phyloP scores from a whole-genome alignment of 1,140 invertebrate genomes.

The Gonioctena quinquepunctata region DNA sequence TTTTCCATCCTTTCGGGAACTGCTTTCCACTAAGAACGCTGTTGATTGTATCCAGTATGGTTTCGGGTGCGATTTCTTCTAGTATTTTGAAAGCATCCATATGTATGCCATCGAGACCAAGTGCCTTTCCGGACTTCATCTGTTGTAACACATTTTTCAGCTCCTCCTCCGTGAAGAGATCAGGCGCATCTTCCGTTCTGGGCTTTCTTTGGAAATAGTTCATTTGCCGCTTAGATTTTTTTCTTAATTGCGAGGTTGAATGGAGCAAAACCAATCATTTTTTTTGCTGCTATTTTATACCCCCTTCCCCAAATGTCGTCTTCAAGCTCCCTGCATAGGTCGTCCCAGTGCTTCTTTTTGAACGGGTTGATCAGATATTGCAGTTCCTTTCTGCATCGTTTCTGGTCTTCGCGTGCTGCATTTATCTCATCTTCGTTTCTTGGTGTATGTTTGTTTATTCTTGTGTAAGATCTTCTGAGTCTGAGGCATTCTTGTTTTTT shows the following conservation, averaged over 20 bases:
- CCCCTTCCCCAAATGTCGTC: conserved; percentile 12
- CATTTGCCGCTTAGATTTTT: too few relatives aligned
- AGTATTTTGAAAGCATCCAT: conserved; percentile 17
- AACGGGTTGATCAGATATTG: conserved; percentile 1
- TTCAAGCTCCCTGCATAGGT: conserved; percentile 6
- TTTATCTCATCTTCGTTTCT: background rate
- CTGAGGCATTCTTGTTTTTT: background rate
- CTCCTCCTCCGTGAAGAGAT: conserved; percentile 24
- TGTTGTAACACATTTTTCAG: background rate
- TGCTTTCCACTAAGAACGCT: conserved; percentile 1
- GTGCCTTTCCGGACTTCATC: conserved; percentile 28
- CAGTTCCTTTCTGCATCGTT: background rate
- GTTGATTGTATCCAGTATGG: conserved; percentile 15
- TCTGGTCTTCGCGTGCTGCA: background rate
- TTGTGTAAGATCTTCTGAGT: background rate
- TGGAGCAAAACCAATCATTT: too few relatives aligned
- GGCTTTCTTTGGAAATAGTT: too few relatives aligned
- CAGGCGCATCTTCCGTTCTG: too few relatives aligned
- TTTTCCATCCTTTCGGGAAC: conserved; percentile 29
- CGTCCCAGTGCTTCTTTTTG: conserved; percentile 5
- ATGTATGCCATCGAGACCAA: conserved; percentile 28
- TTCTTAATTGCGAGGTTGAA: too few relatives aligned
- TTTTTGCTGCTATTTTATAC: background rate
- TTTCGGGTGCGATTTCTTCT: background rate
- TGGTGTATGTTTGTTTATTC: background rate